Conservation (phyloP, 2,113 vertebrate species). For the Plestiodon gilberti region DNA sequence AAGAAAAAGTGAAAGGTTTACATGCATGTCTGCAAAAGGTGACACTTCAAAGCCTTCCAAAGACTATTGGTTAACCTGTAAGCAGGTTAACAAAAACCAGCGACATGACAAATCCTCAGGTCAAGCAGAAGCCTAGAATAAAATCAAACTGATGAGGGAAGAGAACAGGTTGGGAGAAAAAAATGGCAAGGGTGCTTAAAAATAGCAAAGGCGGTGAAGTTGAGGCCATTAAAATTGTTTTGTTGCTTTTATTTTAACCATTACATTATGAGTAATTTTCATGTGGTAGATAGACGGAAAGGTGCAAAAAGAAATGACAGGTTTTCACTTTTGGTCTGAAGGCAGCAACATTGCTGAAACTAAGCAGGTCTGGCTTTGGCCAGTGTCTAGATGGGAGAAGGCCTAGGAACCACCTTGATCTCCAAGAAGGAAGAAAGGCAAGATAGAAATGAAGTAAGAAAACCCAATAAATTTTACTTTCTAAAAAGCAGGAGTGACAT, state of each 20-base stretch:
- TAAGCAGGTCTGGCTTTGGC: too few relatives aligned
- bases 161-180: background rate
- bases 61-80: background rate
- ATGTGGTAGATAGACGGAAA: background rate
- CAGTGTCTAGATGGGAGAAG: too few relatives aligned
- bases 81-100: background rate
- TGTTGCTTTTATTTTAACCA: background rate
- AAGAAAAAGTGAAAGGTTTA: background rate
- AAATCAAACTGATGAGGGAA: background rate
- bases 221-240: background rate
- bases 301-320: background rate
- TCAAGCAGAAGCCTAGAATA: background rate
- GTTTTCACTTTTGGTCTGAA: too few relatives aligned
- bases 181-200: background rate
- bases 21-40: background rate
- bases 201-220: background rate
- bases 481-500: background rate
- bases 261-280: background rate
- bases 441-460: conserved; percentile 3
- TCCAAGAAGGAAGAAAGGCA: background rate
- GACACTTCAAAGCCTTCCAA: background rate
- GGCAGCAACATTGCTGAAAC: too few relatives aligned
- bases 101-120: background rate
- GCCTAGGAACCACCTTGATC: too few relatives aligned
- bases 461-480: conserved; percentile 1